Evolutionary conservation across 2,888 invertebrate species (phyloP).

Genomic region (Esperia sulphurella): DNA sequence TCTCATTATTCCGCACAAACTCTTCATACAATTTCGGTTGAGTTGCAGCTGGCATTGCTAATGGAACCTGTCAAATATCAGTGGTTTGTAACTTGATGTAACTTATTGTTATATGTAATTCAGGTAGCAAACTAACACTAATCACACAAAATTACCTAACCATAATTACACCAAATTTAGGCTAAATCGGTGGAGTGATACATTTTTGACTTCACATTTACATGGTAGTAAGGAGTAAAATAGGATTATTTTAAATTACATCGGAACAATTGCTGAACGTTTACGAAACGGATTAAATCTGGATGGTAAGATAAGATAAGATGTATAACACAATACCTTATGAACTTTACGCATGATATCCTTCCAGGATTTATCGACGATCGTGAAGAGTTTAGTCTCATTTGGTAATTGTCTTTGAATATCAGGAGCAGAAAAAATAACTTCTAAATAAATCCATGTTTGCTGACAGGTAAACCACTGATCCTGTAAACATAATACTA

Average conservation of each 20-base stretch:
- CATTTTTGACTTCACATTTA: no score
- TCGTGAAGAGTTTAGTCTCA: conserved; percentile 91
- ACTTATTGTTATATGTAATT: no score
- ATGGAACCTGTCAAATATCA: conserved; percentile 76
- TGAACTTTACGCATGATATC: conserved; percentile 90
- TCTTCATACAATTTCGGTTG: conserved; percentile 84
- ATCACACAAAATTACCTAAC: no score
- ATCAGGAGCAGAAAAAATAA: conserved; percentile 96
- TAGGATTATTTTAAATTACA: no score
- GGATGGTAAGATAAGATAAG: no score
- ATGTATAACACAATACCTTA: conserved; percentile 78
- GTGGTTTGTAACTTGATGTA: not conserved
- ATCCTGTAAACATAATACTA: conserved; percentile 77
- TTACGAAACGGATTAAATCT: no score
- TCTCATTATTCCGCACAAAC: conserved; percentile 85
- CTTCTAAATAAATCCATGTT: conserved; percentile 96
- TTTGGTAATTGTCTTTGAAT: conserved; percentile 95
- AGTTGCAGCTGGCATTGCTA: conserved; percentile 90
- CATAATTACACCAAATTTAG: no score
- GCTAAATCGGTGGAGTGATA: no score
- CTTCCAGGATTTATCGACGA: conserved; percentile 94
- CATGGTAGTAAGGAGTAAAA: no score
- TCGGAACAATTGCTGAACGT: no score
- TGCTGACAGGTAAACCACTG: conserved; percentile 94
- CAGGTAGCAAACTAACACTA: no score